A percentile compares a stretch with the other conserved stretches of the same genome.
These are phyloP conservation scores for Thunnus thynnus DNA, from an alignment of 2,113 vertebrate species.

Conservation along the genomic window DNA sequence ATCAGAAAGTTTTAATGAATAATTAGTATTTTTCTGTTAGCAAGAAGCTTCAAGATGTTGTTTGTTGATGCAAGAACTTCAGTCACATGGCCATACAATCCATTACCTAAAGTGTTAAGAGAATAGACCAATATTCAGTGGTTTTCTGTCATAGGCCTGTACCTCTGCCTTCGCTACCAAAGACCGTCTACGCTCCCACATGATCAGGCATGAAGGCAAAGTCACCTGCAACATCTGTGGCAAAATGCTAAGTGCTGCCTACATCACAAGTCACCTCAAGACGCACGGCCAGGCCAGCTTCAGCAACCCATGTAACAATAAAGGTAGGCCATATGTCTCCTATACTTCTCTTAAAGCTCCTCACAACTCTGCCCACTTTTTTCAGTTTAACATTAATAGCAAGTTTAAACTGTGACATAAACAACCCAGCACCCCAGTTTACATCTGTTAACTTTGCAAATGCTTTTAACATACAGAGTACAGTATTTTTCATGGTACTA, in stretches of 20 bases:
- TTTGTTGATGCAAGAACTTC: not conserved
- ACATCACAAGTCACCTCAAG: conserved; percentile 99
- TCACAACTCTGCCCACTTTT: not conserved
- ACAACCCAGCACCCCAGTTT: too few relatives aligned
- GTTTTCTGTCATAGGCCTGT: conserved; percentile 88
- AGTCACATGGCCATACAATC: too few relatives aligned
- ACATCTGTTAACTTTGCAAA: too few relatives aligned
- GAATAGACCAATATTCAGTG: not conserved
- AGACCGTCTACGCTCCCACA: conserved; percentile 98
- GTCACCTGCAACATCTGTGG: conserved; percentile 99
- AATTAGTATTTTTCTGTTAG: not conserved
- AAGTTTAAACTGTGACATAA: too few relatives aligned
- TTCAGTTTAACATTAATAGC: too few relatives aligned
- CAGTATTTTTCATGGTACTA: too few relatives aligned
- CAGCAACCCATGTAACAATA: conserved; percentile 95
- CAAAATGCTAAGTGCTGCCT: conserved; percentile 98
- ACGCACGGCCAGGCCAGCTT: conserved; percentile 97
- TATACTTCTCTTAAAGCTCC: not conserved
- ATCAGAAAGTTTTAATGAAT: not conserved
- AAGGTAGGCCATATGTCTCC: conserved; percentile 87
- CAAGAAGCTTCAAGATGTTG: not conserved
- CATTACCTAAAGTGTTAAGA: not conserved
- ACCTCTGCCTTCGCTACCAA: conserved; percentile 99
- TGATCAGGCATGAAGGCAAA: conserved; percentile 98
- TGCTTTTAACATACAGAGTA: too few relatives aligned